These are phyloP conservation scores for Poeciliopsis retropinna DNA, from an alignment of 2,113 vertebrate genomes.

Conservation along the genomic window DNA sequence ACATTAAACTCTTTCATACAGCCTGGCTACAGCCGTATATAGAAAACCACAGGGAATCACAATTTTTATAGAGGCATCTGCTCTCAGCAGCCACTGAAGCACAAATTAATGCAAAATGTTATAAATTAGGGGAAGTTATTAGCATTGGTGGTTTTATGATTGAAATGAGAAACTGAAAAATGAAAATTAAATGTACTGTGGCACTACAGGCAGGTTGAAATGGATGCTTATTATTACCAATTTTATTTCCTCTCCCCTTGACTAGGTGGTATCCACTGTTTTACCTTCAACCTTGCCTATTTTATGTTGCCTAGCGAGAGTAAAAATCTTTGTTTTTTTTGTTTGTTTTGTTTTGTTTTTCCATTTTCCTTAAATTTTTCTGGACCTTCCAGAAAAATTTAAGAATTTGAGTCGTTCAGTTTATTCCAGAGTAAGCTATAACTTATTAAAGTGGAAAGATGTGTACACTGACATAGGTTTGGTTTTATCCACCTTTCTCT, in stretches of 20 bases:
- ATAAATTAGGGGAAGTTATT: slow-evolving; percentile 44
- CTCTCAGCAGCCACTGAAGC: slow-evolving; percentile 56
- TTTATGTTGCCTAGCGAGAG: too few relatives aligned
- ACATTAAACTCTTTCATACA: slow-evolving; percentile 69
- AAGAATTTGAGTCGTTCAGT: not conserved
- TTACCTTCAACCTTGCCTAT: not conserved
- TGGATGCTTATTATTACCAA: not conserved
- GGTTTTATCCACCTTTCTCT: not conserved
- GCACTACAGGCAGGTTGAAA: not conserved
- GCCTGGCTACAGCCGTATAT: slow-evolving; percentile 51
- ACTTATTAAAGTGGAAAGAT: not conserved
- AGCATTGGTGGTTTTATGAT: slow-evolving; percentile 29
- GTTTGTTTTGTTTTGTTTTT: not conserved
- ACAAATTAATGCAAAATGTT: slow-evolving; percentile 33
- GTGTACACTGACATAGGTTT: not conserved
- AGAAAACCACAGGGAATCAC: slow-evolving; percentile 61
- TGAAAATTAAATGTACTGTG: slow-evolving; percentile 2
- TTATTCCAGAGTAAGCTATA: not conserved
- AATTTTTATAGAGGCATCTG: slow-evolving; percentile 71
- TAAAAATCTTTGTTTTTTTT: not conserved
- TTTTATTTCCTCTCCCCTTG: not conserved
- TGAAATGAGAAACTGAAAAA: not conserved
- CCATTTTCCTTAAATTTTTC: not conserved
- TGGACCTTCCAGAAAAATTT: not conserved
- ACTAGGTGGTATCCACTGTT: not conserved